Evolutionary conservation across 2,888 invertebrate species (phyloP).

Genomic region (Rhamnusium bicolor): DNA sequence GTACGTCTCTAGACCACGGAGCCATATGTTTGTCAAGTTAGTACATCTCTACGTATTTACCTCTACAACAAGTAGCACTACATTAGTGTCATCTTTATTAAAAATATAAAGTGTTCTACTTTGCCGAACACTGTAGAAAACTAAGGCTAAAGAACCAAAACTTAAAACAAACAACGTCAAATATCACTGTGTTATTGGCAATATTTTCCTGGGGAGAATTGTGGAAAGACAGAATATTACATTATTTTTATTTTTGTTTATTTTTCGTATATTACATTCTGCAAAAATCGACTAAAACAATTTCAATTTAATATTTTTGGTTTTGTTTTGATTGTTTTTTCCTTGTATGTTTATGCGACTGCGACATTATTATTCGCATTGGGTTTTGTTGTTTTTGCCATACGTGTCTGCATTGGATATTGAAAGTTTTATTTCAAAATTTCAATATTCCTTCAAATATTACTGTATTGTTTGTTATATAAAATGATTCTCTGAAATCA

Average conservation of each 20-base stretch:
- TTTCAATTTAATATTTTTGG: background rate
- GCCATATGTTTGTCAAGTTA: too few relatives aligned
- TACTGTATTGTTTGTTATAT: constrained; percentile 33
- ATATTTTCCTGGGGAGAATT: background rate
- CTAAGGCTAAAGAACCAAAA: too few relatives aligned
- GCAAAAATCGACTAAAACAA: constrained; percentile 1
- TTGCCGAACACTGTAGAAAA: too few relatives aligned
- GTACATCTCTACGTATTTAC: too few relatives aligned
- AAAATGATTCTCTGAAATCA: constrained; percentile 29
- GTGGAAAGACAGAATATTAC: background rate
- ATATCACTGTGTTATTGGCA: background rate
- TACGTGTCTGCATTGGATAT: constrained; percentile 23
- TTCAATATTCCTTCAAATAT: constrained; percentile 27
- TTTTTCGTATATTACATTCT: background rate
- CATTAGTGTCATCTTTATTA: too few relatives aligned
- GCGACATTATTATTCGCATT: constrained; percentile 16
- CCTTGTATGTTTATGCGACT: background rate
- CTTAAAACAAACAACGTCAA: too few relatives aligned
- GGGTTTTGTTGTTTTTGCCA: constrained; percentile 18
- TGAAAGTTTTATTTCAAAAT: constrained; percentile 29
- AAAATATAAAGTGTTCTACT: too few relatives aligned
- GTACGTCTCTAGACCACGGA: too few relatives aligned
- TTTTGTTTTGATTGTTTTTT: constrained; percentile 9
- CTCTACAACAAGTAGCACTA: too few relatives aligned
- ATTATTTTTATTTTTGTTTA: background rate